Evolutionary conservation across 2,888 invertebrate genomes (phyloP).

Genomic region (Polydrusus cervinus): DNA sequence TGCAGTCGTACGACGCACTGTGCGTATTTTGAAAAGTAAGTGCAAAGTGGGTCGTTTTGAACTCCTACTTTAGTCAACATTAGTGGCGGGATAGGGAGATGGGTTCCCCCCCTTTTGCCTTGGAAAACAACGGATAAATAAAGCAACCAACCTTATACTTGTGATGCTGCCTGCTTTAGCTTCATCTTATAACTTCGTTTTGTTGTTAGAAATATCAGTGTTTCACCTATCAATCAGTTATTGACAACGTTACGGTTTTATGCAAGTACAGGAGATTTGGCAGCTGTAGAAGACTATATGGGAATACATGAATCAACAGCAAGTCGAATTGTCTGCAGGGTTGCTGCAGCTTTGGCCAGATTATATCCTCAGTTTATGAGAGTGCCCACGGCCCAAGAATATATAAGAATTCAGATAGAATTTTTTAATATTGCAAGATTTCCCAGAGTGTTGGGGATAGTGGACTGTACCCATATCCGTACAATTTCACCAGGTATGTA

Average conservation of each 20-base stretch:
- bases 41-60: too few species aligned
- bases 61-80: too few species aligned
- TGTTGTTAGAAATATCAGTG: conserved; percentile 35
- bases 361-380: conserved; percentile 33
- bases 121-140: too few species aligned
- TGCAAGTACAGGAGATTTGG: conserved; percentile 38
- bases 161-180: too few species aligned
- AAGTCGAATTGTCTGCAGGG: neutral
- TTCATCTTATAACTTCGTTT: neutral
- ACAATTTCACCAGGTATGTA: neutral
- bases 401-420: neutral
- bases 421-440: too few species aligned
- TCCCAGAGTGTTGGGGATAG: conserved; percentile 32
- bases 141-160: too few species aligned
- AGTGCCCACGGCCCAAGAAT: conserved; percentile 27
- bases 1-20: too few species aligned
- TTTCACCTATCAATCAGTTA: conserved; percentile 43
- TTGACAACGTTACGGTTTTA: conserved; percentile 44
- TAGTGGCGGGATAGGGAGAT: too few species aligned
- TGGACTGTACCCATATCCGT: conserved; percentile 6
- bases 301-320: conserved; percentile 6
- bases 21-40: too few species aligned
- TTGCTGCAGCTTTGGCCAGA: neutral
- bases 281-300: conserved; percentile 42
- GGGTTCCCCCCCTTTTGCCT: too few species aligned